Base-by-base conservation (phyloP, 2,797 vertebrate species). In the Nasua narica region DNA sequence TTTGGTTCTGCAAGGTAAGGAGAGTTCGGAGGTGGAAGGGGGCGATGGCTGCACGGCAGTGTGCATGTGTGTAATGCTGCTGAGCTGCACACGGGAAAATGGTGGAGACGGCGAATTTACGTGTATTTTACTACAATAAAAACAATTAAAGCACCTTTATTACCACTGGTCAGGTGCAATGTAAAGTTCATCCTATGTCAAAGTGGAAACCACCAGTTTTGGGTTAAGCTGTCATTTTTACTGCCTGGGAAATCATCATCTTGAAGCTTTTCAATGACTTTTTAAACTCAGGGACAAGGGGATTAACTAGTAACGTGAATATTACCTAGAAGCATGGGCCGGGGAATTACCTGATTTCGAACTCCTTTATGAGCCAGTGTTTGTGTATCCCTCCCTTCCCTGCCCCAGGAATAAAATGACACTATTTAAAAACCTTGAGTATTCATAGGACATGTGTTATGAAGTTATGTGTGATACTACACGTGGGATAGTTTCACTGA, bases 21-120 rank as follows among this genome's bases (percentile, higher is more conserved):
- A 81, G 82, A 60, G 23, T 29, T 5, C n/a, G 29, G 25, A 52
- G 67, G 8, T 2, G 72, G 78, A 67, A 23, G 3, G 7, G 14
- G 67, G 27, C 11, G 29, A 27, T 1, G n/a, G 78, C 0, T 29
- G 48, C 1, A 1, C 4, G 15, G 18, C 8, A 35, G 14, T 3
- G 15, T 23, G 23, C 13, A 54, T 11, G 29, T 8, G 21, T 32
- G 7, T 27, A 23, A 25, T 7, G 21, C 15, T 27, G 40, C 14
- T 1, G 50, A n/a, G 25, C 32, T 27, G 11, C 2, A 7, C 1
- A n/a, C 7, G 16, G 11, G 8, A 40, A 35, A 14, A 40, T 1
- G 35, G 60, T 3, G 13, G 14, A 29, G n/a, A 78, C 0, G 6
- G 32, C 2, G 48, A 18, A 48, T 70, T 70, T 87, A n/a, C 0